Percentiles rank a stretch among this genome's conserved stretches.
phyloP scores from a whole-genome alignment of 2,888 invertebrate species.

The Meiosimyza platycephala region DNA sequence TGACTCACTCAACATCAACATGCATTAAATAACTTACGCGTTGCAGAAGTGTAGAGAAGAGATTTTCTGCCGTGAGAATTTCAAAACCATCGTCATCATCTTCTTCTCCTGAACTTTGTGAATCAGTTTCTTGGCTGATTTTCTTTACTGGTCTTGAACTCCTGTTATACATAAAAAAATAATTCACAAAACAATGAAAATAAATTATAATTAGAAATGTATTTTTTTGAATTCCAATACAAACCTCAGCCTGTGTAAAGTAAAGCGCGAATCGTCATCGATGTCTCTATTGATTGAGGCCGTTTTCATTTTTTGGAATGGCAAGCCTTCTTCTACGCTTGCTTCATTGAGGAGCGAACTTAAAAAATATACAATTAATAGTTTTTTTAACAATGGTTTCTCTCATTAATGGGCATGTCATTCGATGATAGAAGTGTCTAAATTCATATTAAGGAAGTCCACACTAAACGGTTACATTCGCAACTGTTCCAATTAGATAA shows the following conservation, averaged over 20 bases:
- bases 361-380: conserved; percentile 49
- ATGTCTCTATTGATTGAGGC: conserved; percentile 71
- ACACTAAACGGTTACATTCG: no score
- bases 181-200: background rate
- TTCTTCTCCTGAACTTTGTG: conserved; percentile 87
- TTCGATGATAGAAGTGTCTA: no score
- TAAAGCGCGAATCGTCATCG: conserved; percentile 71
- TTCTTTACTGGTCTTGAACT: conserved; percentile 78
- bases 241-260: conserved; percentile 76
- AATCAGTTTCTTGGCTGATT: conserved; percentile 74
- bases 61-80: conserved; percentile 88
- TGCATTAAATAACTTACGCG: conserved; percentile 71
- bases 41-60: conserved; percentile 87
- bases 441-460: no score
- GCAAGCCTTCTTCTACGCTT: conserved; percentile 76
- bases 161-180: conserved; percentile 61
- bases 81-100: conserved; percentile 89
- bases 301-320: conserved; percentile 72
- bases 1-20: background rate
- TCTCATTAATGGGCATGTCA: background rate
- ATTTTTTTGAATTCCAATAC: background rate
- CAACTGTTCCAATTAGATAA: no score
- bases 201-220: background rate
- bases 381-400: background rate
- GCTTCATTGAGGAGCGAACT: conserved; percentile 77